Evolutionary conservation across 2,797 vertebrate genomes (phyloP).

Genomic region (Psittacula derbiana): DNA sequence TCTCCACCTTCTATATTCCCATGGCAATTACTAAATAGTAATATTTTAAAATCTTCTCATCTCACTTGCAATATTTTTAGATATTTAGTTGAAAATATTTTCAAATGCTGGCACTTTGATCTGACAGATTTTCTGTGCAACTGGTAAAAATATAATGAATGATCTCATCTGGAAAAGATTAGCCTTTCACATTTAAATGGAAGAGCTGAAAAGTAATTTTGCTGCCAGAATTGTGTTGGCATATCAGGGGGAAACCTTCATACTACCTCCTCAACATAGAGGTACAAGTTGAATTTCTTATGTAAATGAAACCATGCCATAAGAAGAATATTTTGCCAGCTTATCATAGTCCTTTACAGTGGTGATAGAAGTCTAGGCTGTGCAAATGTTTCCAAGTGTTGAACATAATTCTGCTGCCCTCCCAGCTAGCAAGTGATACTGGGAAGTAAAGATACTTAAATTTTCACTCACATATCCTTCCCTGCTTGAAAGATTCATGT

Average conservation of each 20-base stretch:
- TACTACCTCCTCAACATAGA: background rate
- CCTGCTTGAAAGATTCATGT: background rate
- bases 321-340: background rate
- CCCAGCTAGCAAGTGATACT: background rate
- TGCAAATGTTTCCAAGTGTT: background rate
- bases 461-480: background rate
- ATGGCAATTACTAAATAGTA: background rate
- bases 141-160: background rate
- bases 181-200: background rate
- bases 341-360: background rate
- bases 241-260: accelerated
- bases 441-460: background rate
- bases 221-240: background rate
- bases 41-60: background rate
- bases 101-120: background rate
- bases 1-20: background rate
- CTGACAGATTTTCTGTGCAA: background rate
- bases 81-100: background rate
- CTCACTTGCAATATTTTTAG: background rate
- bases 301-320: background rate
- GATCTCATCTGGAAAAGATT: background rate
- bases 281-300: background rate
- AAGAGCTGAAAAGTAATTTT: background rate
- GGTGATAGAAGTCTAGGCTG: background rate
- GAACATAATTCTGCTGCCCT: background rate